Percentiles rank a stretch among this genome's conserved stretches.
phyloP scores from a whole-genome alignment of 2,888 invertebrate genomes.

The Cephalotes varians region DNA sequence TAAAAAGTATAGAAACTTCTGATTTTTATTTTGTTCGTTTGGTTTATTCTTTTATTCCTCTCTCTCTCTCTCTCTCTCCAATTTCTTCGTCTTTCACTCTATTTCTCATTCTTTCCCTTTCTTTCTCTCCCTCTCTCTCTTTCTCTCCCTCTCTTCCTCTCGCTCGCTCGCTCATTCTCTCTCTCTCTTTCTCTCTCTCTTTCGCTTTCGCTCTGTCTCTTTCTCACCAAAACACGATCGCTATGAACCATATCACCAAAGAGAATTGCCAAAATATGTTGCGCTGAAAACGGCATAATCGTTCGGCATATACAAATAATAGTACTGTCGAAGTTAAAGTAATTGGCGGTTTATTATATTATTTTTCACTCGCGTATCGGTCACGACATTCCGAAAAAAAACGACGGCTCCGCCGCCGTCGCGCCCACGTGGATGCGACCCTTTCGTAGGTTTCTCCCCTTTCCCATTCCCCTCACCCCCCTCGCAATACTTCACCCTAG shows the following conservation, averaged over 20 bases:
- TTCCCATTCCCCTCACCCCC: constrained; percentile 23
- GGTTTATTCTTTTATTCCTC: constrained; percentile 70
- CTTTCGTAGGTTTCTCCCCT: constrained; percentile 56
- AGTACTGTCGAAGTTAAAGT: constrained; percentile 85
- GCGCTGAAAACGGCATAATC: constrained; percentile 85
- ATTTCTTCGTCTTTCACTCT: constrained; percentile 31
- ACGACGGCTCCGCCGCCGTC: constrained; percentile 66
- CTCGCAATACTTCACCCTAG: constrained; percentile 81
- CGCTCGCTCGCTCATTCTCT: constrained; percentile 11
- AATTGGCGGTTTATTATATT: constrained; percentile 84
- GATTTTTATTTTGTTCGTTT: constrained; percentile 80
- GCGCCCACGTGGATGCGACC: constrained; percentile 53
- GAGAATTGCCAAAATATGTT: constrained; percentile 85
- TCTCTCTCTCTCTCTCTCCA: constrained; percentile 46
- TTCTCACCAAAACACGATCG: constrained; percentile 77
- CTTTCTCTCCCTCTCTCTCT: constrained; percentile 12
- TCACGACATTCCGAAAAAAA: constrained; percentile 62
- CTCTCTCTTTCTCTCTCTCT: constrained; percentile 32
- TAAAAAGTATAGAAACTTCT: constrained; percentile 86
- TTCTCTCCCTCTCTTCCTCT: constrained; percentile 42
- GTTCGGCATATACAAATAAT: constrained; percentile 86
- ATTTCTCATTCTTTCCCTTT: constrained; percentile 11
- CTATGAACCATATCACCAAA: constrained; percentile 81
- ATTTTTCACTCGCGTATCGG: constrained; percentile 61
- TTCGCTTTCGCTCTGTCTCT: constrained; percentile 30